A percentile compares a stretch with the other conserved stretches of the same genome.
phyloP scores from a whole-genome alignment of 2,797 vertebrate genomes.

The Sus cebifrons region DNA sequence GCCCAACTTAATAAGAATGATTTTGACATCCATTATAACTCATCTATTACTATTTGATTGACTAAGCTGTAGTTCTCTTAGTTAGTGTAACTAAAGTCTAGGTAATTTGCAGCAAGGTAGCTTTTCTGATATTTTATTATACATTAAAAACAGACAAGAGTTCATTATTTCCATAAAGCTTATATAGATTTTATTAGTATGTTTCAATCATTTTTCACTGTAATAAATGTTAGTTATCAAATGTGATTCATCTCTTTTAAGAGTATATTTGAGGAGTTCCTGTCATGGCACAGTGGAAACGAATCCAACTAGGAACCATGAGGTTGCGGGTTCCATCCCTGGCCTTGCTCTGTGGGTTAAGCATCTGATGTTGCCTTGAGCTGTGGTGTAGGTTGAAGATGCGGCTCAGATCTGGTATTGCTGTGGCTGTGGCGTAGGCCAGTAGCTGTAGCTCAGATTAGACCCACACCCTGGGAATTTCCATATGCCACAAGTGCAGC shows the following conservation, averaged over 20 bases:
- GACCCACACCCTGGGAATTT: no score
- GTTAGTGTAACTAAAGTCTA: slow-evolving; percentile 45
- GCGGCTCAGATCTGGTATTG: no score
- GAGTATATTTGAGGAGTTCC: background rate
- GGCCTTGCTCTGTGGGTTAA: no score
- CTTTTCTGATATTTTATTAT: background rate
- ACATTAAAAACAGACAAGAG: slow-evolving; percentile 11
- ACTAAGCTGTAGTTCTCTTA: slow-evolving; percentile 57
- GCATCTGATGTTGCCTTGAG: no score
- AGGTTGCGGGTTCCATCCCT: no score
- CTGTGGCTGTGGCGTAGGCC: no score
- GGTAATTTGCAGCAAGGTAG: slow-evolving; percentile 51
- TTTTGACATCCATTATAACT: slow-evolving; percentile 54
- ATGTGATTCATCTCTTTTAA: slow-evolving; percentile 37
- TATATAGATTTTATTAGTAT: slow-evolving; percentile 17
- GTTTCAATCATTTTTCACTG: background rate
- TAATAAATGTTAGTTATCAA: background rate
- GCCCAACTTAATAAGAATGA: slow-evolving; percentile 62
- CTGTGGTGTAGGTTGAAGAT: no score
- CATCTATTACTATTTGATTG: slow-evolving; percentile 55
- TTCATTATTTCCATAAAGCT: background rate
- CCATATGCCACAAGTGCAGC: no score
- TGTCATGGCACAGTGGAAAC: no score
- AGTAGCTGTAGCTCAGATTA: no score
- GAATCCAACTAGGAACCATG: no score